A percentile compares a stretch with the other conserved stretches of the same genome.
These are phyloP conservation scores for Numenius arquata DNA, from an alignment of 2,113 vertebrate species.

Conservation along the genomic window DNA sequence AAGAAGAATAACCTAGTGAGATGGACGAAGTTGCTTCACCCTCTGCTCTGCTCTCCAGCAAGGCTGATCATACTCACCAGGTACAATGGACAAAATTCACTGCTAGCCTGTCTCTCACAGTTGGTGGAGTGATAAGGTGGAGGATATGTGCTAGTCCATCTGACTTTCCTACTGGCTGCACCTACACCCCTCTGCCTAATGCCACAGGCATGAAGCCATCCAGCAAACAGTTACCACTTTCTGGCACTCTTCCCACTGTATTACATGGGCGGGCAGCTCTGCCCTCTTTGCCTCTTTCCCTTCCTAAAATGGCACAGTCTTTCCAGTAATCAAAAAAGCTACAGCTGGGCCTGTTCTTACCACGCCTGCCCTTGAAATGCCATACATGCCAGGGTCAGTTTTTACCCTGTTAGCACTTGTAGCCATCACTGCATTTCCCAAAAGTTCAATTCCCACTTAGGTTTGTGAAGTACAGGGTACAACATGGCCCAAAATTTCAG, in stretches of 20 bases:
- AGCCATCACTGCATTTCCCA: not conserved
- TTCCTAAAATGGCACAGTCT: not conserved
- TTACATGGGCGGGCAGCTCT: not conserved
- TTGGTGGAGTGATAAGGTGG: not conserved
- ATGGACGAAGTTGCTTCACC: not conserved
- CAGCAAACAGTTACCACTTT: not conserved
- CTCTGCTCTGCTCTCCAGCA: not conserved
- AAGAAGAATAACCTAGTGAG: not conserved
- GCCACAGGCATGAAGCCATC: not conserved
- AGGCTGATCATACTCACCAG: not conserved
- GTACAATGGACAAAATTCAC: not conserved
- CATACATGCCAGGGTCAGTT: not conserved
- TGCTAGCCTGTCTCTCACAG: not conserved
- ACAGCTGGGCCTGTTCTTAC: not conserved
- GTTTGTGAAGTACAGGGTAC: rapidly evolving
- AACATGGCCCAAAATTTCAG: not conserved
- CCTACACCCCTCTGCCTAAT: not conserved
- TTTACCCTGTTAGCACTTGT: not conserved
- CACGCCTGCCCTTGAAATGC: not conserved
- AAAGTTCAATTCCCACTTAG: not conserved
- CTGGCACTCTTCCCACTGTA: not conserved
- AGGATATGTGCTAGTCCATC: not conserved
- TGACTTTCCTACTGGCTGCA: not conserved
- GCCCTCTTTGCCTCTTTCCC: rapidly evolving
- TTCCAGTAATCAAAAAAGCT: not conserved